Conservation (phyloP, 2,888 invertebrate genomes). For the Drosophila colorata region DNA sequence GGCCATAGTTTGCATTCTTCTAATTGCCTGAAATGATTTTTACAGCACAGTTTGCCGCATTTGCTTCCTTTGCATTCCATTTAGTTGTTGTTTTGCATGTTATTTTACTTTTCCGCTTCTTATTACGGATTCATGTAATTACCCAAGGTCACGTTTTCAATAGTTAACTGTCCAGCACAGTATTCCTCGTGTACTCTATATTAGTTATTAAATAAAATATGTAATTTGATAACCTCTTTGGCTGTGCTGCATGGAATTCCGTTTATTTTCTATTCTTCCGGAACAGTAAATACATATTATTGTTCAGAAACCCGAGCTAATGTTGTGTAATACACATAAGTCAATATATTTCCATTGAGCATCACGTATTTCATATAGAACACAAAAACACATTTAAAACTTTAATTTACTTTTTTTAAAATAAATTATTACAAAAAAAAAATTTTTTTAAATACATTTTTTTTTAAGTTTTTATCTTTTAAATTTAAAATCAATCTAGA, state of each 20-base stretch:
- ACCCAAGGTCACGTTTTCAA: slow-evolving; percentile 18
- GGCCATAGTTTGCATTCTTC: slow-evolving; percentile 5
- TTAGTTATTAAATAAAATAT: slow-evolving; percentile 2
- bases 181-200: neutral
- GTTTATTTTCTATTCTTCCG: slow-evolving; percentile 29
- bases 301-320: slow-evolving; percentile 3
- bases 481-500: too few species aligned
- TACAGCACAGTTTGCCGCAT: slow-evolving; percentile 5
- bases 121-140: neutral
- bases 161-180: neutral
- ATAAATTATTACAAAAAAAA: too few species aligned
- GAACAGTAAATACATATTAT: slow-evolving; percentile 22
- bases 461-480: too few species aligned
- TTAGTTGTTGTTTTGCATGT: slow-evolving; percentile 1
- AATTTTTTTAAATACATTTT: too few species aligned
- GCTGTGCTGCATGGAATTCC: neutral
- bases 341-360: neutral
- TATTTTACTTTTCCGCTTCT: neutral
- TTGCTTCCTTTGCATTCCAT: slow-evolving; percentile 32
- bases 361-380: neutral
- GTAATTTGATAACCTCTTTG: slow-evolving; percentile 22
- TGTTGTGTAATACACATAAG: slow-evolving; percentile 1
- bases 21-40: slow-evolving; percentile 14
- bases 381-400: too few species aligned
- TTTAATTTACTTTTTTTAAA: neutral